Conservation (phyloP, 2,888 invertebrate species). For the Camponotus fellah region DNA sequence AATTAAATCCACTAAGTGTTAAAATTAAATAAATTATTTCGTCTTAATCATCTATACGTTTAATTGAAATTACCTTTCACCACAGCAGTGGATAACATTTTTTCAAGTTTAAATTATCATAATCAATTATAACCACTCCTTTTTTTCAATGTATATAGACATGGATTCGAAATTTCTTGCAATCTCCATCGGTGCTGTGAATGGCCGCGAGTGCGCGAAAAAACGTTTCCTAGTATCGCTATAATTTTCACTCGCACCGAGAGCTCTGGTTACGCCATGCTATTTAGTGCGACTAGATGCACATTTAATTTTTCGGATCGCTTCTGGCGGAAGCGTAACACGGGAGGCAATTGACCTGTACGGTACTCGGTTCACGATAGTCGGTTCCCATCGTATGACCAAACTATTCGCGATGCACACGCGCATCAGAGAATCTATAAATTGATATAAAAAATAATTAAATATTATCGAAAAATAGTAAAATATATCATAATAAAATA, state of each 20-base stretch:
- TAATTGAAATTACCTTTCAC: no score
- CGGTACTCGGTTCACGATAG: constrained; percentile 18
- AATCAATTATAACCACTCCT: no score
- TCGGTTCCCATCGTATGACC: background rate
- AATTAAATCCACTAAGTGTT: no score
- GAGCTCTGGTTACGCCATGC: constrained; percentile 59
- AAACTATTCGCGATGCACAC: background rate
- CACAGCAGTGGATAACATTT: no score
- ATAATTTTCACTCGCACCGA: constrained; percentile 58
- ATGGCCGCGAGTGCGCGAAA: constrained; percentile 60
- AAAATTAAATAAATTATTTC: no score
- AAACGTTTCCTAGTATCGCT: constrained; percentile 77
- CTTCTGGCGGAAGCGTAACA: constrained; percentile 29
- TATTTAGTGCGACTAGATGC: constrained; percentile 69
- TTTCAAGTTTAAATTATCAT: no score
- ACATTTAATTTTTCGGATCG: constrained; percentile 70
- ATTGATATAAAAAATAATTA: background rate
- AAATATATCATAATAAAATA: no score
- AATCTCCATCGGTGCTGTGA: constrained; percentile 45
- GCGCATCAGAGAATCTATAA: background rate
- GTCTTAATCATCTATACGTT: no score
- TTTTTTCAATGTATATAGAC: background rate
- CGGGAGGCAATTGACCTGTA: constrained; percentile 43
- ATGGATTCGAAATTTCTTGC: constrained; percentile 58
- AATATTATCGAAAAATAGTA: background rate